Conservation (phyloP, 30 jellyfish, hydroid and myxozoan species). For the Sanderia malayensis region DNA sequence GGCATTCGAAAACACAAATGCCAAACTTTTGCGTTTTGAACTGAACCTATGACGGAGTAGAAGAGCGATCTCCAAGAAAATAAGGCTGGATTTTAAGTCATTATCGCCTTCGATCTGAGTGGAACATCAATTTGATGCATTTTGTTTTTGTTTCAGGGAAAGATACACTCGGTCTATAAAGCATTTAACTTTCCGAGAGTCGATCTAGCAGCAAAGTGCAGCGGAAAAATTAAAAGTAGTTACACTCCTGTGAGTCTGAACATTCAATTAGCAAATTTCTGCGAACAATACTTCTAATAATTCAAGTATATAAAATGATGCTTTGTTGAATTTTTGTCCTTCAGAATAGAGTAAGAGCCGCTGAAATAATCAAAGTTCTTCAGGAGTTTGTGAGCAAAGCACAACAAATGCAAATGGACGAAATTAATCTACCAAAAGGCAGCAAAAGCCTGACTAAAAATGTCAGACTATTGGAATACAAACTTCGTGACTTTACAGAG, state of each 20-base stretch:
- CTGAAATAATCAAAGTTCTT: constrained; percentile 20
- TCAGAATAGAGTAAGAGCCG: constrained; percentile 26
- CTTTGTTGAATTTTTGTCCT: background rate
- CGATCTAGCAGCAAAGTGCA: background rate
- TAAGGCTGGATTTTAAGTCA: no score
- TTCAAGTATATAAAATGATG: background rate
- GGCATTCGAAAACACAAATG: background rate
- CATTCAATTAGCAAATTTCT: no score
- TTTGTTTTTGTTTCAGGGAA: background rate
- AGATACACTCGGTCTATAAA: background rate
- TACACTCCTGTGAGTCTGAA: constrained; percentile 5
- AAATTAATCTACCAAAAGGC: constrained; percentile 28
- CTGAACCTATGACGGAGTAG: no score
- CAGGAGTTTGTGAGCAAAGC: constrained; percentile 35
- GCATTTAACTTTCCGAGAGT: constrained; percentile 5
- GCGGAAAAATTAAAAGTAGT: background rate
- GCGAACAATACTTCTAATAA: no score
- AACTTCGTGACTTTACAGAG: constrained; percentile 46
- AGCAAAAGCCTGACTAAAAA: constrained; percentile 3
- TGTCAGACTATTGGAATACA: constrained; percentile 38
- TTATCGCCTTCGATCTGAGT: no score
- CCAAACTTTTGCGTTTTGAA: background rate
- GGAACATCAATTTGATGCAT: background rate
- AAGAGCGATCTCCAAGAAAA: no score
- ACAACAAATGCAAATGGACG: constrained; percentile 61